Conservation (phyloP, 2,113 vertebrate genomes). For the Eubucco bourcierii region DNA sequence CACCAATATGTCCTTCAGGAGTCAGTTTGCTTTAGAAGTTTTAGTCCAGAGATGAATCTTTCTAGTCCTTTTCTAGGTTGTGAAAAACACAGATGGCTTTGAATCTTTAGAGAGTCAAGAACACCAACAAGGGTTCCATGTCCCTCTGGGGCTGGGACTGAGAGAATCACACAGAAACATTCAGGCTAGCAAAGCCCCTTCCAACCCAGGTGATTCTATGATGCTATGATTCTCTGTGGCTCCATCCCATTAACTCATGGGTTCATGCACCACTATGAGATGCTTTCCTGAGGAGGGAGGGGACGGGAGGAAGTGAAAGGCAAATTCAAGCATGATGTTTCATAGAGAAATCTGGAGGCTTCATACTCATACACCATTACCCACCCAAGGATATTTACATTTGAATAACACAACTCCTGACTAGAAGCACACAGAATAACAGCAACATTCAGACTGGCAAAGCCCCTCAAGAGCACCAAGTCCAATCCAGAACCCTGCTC, state of each 20-base stretch:
- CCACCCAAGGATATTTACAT: not conserved
- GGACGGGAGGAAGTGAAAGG: too few species aligned
- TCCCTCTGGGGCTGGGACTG: not conserved
- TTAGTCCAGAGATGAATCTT: not conserved
- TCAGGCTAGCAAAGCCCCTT: too few species aligned
- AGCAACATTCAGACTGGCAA: too few species aligned
- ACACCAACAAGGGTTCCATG: fast-evolving
- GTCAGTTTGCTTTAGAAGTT: not conserved
- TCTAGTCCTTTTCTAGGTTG: not conserved
- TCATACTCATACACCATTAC: not conserved
- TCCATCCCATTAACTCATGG: too few species aligned
- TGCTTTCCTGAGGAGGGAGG: too few species aligned
- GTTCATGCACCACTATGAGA: too few species aligned
- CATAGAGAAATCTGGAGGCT: not conserved
- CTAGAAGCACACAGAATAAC: too few species aligned
- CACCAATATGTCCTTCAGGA: not conserved
- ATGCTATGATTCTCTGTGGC: too few species aligned
- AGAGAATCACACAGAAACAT: not conserved
- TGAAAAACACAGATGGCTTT: not conserved
- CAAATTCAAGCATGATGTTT: not conserved
- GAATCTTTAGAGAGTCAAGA: not conserved
- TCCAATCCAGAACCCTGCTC: too few species aligned
- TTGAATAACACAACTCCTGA: not conserved
- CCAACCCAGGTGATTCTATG: too few species aligned
- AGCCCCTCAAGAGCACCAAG: too few species aligned